Conservation (phyloP, 2,888 invertebrate species). For the Mystacides longicornis region DNA sequence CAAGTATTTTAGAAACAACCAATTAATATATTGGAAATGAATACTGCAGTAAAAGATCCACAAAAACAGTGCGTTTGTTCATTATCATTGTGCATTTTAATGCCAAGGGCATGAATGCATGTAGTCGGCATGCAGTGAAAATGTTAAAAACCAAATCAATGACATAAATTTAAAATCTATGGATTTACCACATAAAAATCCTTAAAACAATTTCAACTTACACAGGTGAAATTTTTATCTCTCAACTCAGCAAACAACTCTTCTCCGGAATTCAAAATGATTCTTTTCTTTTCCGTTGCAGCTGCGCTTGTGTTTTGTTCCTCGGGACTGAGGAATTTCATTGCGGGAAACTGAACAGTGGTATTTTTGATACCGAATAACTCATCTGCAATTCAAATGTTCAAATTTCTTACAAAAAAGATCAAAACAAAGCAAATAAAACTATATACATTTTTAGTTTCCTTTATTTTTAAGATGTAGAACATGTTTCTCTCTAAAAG, state of each 20-base stretch:
- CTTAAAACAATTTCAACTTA: constrained; percentile 28
- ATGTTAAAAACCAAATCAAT: too few species aligned
- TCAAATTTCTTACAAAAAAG: neutral
- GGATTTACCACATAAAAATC: neutral
- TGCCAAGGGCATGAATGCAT: too few species aligned
- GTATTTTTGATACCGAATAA: constrained; percentile 79
- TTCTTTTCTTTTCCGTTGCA: constrained; percentile 61
- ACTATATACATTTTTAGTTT: too few species aligned
- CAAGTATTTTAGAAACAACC: too few species aligned
- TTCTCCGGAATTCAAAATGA: constrained; percentile 84
- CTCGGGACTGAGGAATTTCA: constrained; percentile 68
- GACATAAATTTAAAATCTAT: too few species aligned
- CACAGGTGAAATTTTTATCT: constrained; percentile 87
- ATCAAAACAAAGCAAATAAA: neutral
- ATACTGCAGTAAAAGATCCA: too few species aligned
- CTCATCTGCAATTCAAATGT: constrained; percentile 58
- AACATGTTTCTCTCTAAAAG: neutral
- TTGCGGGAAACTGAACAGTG: constrained; percentile 76
- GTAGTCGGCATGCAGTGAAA: too few species aligned
- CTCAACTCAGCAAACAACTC: constrained; percentile 82
- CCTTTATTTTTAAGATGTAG: too few species aligned
- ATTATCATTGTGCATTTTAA: too few species aligned
- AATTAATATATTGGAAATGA: too few species aligned
- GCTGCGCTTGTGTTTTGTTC: constrained; percentile 52
- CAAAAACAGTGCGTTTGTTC: too few species aligned